Percentiles rank a stretch among this genome's conserved stretches.
phyloP scores from a whole-genome alignment of 2,113 vertebrate genomes.

The Merops nubicus region DNA sequence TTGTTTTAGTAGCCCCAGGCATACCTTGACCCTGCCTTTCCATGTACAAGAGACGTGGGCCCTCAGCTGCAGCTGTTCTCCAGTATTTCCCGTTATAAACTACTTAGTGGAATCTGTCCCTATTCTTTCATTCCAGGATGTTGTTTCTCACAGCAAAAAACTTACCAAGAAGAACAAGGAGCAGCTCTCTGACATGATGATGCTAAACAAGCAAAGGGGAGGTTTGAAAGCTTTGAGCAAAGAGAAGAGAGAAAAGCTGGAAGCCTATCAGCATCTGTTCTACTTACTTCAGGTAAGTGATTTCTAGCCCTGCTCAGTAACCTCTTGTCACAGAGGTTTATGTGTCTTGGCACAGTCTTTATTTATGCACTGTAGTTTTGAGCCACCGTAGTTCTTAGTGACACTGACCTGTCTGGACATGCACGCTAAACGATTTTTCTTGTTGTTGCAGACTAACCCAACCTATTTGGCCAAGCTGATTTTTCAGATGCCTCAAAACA shows the following conservation, averaged over 20 bases:
- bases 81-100: neutral
- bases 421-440: neutral
- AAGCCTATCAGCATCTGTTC: constrained; percentile 96
- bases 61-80: neutral
- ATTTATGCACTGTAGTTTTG: neutral
- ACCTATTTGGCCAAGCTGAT: constrained; percentile 97
- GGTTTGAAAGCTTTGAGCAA: constrained; percentile 97
- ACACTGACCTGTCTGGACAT: neutral
- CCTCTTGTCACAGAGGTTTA: neutral
- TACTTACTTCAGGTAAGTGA: constrained; percentile 89
- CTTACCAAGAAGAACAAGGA: constrained; percentile 98
- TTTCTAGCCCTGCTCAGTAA: accelerated
- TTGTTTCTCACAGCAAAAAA: constrained; percentile 98
- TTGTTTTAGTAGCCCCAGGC: neutral
- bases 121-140: constrained; percentile 80
- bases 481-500: constrained; percentile 99
- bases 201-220: constrained; percentile 94
- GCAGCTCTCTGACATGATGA: constrained; percentile 96
- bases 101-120: neutral
- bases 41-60: accelerated
- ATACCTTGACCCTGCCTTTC: neutral
- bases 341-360: neutral
- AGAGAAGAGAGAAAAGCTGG: constrained; percentile 93
- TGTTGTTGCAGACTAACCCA: constrained; percentile 89
- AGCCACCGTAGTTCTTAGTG: neutral